phyloP scores from a whole-genome alignment of 1,140 invertebrate genomes.

The Apis cerana region DNA sequence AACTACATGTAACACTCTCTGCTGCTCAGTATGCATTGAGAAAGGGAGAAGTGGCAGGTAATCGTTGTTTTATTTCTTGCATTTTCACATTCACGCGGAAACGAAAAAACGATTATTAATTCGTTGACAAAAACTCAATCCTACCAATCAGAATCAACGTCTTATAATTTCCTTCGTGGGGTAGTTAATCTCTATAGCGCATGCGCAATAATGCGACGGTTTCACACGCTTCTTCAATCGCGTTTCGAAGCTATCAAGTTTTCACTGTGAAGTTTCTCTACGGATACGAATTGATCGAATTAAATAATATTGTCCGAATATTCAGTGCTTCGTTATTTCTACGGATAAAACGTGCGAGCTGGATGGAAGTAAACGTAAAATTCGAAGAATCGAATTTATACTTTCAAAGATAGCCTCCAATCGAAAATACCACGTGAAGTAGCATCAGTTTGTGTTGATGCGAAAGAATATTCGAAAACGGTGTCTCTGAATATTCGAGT shows the following conservation, averaged over 20 bases:
- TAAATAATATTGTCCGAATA: too few species aligned
- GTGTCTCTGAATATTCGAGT: neutral
- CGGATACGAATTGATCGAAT: neutral
- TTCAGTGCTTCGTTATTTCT: neutral
- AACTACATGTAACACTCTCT: slow-evolving; percentile 55
- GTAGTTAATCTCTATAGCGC: neutral
- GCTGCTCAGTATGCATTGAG: slow-evolving; percentile 44
- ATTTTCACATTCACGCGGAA: neutral
- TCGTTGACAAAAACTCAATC: neutral
- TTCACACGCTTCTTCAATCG: neutral
- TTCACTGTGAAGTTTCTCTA: neutral
- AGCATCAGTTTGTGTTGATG: neutral
- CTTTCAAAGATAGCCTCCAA: neutral
- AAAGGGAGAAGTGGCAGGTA: neutral
- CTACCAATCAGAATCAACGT: neutral
- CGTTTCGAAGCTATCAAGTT: neutral
- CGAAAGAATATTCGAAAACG: neutral
- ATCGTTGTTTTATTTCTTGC: neutral
- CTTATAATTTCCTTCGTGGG: neutral
- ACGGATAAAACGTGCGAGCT: neutral
- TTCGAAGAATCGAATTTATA: neutral
- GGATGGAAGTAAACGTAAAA: neutral
- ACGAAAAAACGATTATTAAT: neutral
- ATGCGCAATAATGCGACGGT: neutral
- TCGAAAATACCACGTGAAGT: slow-evolving; percentile 13